Evolutionary conservation across 2,113 vertebrate genomes (phyloP).

Genomic region (Camelus bactrianus): DNA sequence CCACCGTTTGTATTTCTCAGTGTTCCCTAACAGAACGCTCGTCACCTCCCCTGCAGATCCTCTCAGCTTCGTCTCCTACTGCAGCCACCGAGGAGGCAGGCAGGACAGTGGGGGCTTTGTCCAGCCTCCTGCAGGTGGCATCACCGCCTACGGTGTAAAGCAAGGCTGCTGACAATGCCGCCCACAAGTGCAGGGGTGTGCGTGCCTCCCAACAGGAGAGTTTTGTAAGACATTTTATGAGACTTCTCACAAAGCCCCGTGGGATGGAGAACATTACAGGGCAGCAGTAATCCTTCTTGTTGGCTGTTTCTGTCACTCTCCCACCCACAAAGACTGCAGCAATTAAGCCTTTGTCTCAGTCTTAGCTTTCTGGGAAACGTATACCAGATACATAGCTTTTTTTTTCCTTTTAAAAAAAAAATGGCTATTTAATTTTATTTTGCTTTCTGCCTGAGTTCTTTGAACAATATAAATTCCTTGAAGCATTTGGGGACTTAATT

Average conservation of each 20-base stretch:
- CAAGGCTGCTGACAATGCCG: neutral
- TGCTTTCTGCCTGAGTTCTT: neutral
- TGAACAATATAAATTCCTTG: neutral
- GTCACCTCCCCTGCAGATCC: neutral
- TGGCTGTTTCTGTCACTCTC: neutral
- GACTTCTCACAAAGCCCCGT: neutral
- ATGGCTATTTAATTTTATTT: neutral
- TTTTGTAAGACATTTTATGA: neutral
- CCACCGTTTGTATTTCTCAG: neutral
- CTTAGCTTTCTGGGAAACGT: neutral
- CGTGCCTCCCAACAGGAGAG: neutral
- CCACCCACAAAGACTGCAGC: neutral
- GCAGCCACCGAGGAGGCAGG: neutral
- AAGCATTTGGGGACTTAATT: neutral
- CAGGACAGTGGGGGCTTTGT: neutral
- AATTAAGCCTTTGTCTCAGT: neutral
- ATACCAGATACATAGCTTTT: neutral
- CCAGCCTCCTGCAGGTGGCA: neutral
- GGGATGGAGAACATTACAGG: neutral
- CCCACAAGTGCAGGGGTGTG: neutral
- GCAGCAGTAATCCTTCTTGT: no score
- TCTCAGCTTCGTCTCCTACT: neutral
- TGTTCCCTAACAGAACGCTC: neutral
- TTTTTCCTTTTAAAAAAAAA: neutral
- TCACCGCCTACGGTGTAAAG: neutral